These are phyloP conservation scores for Aphelenchoides fujianensis DNA, from an alignment of 1,140 invertebrate genomes.

Conservation along the genomic window DNA sequence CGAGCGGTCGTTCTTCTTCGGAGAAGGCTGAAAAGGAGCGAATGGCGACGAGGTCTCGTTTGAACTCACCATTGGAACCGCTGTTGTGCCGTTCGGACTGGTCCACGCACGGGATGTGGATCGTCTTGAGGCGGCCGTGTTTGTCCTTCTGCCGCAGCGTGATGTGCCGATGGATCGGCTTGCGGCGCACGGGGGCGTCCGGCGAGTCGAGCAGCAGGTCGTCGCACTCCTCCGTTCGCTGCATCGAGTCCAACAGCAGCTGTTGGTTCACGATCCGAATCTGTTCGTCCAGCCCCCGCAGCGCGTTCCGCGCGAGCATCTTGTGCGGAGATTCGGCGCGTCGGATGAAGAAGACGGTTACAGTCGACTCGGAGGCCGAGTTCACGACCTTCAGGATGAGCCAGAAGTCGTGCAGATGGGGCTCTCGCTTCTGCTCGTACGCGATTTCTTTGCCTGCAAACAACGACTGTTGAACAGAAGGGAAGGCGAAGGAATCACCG, in stretches of 20 bases:
- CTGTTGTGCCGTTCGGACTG: background rate
- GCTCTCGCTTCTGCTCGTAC: constrained; percentile 25
- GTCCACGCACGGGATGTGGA: constrained; percentile 6
- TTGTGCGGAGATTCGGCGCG: constrained; percentile 30
- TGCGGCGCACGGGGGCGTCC: constrained; percentile 12
- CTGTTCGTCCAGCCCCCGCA: constrained; percentile 32
- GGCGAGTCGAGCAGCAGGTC: constrained; percentile 28
- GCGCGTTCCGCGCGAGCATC: constrained; percentile 25
- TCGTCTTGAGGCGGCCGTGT: background rate
- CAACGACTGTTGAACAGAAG: too few relatives aligned
- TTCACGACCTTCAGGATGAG: constrained; percentile 37
- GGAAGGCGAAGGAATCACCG: too few relatives aligned
- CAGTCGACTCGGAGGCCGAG: background rate
- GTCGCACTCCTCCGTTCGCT: constrained; percentile 40
- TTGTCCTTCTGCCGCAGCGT: constrained; percentile 16
- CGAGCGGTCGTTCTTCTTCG: constrained; percentile 20
- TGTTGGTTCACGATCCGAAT: constrained; percentile 38
- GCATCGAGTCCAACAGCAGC: constrained; percentile 41
- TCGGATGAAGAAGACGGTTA: constrained; percentile 47
- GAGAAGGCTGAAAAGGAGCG: constrained; percentile 19
- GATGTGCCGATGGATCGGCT: constrained; percentile 30
- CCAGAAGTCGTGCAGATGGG: constrained; percentile 43
- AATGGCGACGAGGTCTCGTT: too few relatives aligned
- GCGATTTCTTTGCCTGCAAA: constrained; percentile 5
- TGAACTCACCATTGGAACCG: too few relatives aligned